Evolutionary conservation across 2,113 vertebrate genomes (phyloP), one percentile per base, ranked within the genome.

Genomic region (Climacteris rufus): DNA sequence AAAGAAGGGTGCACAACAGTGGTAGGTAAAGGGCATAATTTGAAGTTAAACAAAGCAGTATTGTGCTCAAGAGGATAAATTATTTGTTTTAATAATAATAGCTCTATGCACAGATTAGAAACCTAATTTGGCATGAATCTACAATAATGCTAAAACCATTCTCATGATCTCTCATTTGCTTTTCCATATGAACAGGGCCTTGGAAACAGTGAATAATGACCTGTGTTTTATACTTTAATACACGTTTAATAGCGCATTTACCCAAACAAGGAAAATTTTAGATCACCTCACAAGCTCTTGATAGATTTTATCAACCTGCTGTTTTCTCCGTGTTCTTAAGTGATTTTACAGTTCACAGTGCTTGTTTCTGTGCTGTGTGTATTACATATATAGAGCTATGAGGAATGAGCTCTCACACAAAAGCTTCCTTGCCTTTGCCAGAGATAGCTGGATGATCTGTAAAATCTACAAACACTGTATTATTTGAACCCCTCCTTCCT

Each of bases 71-170:
- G 77, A 75, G 71, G 45, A 66, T 61, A 88, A 90, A 90, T 81
- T 1, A 87, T 90, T 90, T 95, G 37, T 82, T 96, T 95, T 94
- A 95, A 91, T 94, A 91, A 84, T 90, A 84, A 81, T 87, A 86
- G 64, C n/a, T 52, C 69, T 86, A 83, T 8, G 17, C 19, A 71
- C 8, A 83, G 85, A 96, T 89, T 94, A 89, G 68, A 96, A 93
- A 95, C 37, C 61, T 94, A 87, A 94, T 95, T 94, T 91, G 81
- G 37, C 66, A 84, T 71, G 88, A 87, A 95, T 84, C 74, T 78
- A 79, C 74, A 92, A 57, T 84, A 75, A 89, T 92, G 39, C 15
- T 83, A 76, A 94, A 95, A 85, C 56, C 69, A 75, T 69, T 79
- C 79, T 79, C 47, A 75, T 90, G 66, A 90, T 95, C 23, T 87